phyloP scores from a whole-genome alignment of 1,140 invertebrate genomes.

The Ptiloglossa arizonensis region DNA sequence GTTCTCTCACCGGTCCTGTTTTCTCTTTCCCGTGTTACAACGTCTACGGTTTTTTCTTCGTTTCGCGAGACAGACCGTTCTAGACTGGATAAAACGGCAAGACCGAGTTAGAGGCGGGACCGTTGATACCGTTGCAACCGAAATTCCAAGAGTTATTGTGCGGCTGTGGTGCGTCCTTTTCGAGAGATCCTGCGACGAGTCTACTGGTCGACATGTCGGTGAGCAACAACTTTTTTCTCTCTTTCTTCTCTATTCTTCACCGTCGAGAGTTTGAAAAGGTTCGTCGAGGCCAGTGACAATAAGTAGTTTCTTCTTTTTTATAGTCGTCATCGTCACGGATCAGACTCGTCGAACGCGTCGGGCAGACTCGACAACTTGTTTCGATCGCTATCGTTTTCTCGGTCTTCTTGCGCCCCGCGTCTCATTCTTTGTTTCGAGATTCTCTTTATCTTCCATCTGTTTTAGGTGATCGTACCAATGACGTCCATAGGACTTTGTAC shows the following conservation, averaged over 20 bases:
- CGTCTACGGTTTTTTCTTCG: background rate
- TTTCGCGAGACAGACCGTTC: background rate
- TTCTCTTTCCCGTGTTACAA: background rate
- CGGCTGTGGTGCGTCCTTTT: background rate
- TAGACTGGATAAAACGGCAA: background rate
- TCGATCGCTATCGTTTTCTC: too few relatives aligned
- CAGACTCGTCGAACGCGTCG: background rate
- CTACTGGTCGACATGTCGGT: constrained; percentile 55
- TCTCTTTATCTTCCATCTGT: too few relatives aligned
- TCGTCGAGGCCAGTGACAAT: background rate
- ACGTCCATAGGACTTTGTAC: too few relatives aligned
- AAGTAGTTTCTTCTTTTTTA: background rate
- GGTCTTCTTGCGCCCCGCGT: too few relatives aligned
- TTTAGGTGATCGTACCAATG: too few relatives aligned
- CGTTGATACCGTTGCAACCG: constrained; percentile 13
- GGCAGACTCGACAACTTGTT: too few relatives aligned
- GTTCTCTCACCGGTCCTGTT: constrained; percentile 9
- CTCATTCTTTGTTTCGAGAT: too few relatives aligned
- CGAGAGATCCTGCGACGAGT: background rate
- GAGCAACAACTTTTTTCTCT: constrained; percentile 29
- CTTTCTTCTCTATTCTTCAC: too few relatives aligned
- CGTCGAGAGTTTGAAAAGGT: background rate
- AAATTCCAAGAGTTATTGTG: constrained; percentile 21
- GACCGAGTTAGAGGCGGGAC: background rate
- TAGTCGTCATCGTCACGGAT: background rate